Evolutionary conservation across 92 coral and sea anemone species (phyloP), one percentile per base, ranked within the genome.

Genomic region (Virgularia gustaviana): DNA sequence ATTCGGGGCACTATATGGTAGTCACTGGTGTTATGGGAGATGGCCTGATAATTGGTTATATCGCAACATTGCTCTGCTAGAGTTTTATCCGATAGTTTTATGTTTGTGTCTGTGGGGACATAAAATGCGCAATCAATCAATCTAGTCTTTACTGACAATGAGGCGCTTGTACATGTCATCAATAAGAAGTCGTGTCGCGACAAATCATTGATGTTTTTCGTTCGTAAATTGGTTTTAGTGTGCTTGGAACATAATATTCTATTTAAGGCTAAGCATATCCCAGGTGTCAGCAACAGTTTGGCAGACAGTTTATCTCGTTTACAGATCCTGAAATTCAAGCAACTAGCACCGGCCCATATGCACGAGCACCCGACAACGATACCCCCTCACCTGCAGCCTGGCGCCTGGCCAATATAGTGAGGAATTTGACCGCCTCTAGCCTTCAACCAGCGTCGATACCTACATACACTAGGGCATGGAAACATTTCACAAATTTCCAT

Each of bases 401-500:
- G 19, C 52, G 78, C 81, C 56, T 81, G 72, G 90, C 34, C 12
- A 54, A 16, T 13, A 68, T 82, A 10, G 78, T 70, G 10, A 53
- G 72, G 11, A 36, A 39, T 34, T 59, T 81, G 20, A n/a, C 74
- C 60, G 36, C 44, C 36, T 77, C 86, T 34, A 85, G 86, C 61
- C 65, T 81, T 8, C 86, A n/a, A 77, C 78, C 77, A 54, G 77
- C 84, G 3, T 80, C 89, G 12, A 32, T 85, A 35, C 84, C 90
- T 18, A 78, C 86, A 16, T 86, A 86, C 65, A 73, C 51, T 31
- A 39, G 86, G 25, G 90, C 86, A 22, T 81, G 90, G 86, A 62
- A 43, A 53, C 72, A 71, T 15, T 85, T 60, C 58, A 49, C 60
- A 39, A 65, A 55, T 20, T 65, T 81, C 34, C 16, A 36, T 11